Evolutionary conservation across 92 coral and sea anemone genomes (phyloP), one percentile per base, ranked within the genome.

Genomic region (Palythoa caribaeorum): DNA sequence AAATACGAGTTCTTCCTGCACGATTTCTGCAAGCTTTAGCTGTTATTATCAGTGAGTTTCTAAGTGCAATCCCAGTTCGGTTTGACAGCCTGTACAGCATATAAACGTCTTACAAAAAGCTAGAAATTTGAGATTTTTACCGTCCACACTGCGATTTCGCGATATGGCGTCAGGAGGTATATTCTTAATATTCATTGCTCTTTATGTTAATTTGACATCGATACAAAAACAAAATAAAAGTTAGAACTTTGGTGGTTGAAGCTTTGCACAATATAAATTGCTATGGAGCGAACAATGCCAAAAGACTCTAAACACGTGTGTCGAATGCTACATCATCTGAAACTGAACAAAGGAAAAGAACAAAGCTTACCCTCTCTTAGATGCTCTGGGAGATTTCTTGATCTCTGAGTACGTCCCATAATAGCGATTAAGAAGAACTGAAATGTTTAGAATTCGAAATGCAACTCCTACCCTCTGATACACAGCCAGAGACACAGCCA

Each of bases 381-480:
- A 60, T 60, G 68, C 68, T 60, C 68, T 60, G 68, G 68, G 68
- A 60, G 68, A 60, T 60, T 60, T 60, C 20, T 60, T 60, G 68
- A 60, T 60, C 19, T 60, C 68, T 60, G 68, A 60, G 68, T 14
- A 21, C 68, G 68, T 3, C 68, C 68, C 68, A 60, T 60, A 60
- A 60, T 60, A 60, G 16, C 20, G 68, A 2, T 60, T 60, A 60
- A 60, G 68, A 3, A 60, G 68, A 60, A 60, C 16, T 60, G 68
- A 60, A 60, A 14, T 14, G 20, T 20, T 3, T 15, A 3, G 6
- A 60, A 60, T 60, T 4, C n/a, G 16, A 60, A 60, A 60, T 60
- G 6, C 2, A 60, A 60, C 68, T 60, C 68, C 7, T 60, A 15
- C 68, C 6, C 68, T 60, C 68, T 60, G 19, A 7, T 60, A 60